phyloP scores from a whole-genome alignment of 2,888 invertebrate genomes.

The Caenorhabditis auriculariae region DNA sequence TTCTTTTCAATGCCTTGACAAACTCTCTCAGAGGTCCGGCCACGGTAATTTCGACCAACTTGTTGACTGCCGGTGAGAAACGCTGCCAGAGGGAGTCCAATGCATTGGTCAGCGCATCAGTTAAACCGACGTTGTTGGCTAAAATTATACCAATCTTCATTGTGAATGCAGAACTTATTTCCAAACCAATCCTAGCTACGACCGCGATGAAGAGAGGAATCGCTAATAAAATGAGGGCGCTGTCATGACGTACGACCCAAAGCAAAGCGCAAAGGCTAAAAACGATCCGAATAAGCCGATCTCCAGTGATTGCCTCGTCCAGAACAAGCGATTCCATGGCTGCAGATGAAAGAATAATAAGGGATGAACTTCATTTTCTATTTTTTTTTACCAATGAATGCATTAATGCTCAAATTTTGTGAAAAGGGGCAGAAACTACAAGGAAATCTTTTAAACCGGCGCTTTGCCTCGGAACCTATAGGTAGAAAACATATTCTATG shows the following conservation, averaged over 20 bases:
- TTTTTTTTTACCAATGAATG: background rate
- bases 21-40: constrained; percentile 62
- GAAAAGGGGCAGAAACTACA: background rate
- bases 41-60: constrained; percentile 55
- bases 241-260: constrained; percentile 56
- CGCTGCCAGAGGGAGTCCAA: constrained; percentile 30
- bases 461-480: no score
- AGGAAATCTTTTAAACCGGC: background rate
- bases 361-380: background rate
- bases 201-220: constrained; percentile 50
- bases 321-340: constrained; percentile 4
- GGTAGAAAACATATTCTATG: no score
- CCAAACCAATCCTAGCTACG: constrained; percentile 31
- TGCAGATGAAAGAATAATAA: background rate
- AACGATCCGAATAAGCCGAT: constrained; percentile 31
- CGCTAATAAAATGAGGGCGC: constrained; percentile 46
- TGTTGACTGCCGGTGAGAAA: constrained; percentile 28
- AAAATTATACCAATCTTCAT: constrained; percentile 6
- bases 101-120: constrained; percentile 19
- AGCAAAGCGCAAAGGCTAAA: constrained; percentile 49
- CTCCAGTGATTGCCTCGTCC: constrained; percentile 40
- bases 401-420: background rate
- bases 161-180: background rate
- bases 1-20: constrained; percentile 44
- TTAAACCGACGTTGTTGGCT: constrained; percentile 49